These are phyloP conservation scores for Paracentrotus lividus DNA, from an alignment of 53 echinoderm and acorn worm genomes.

Conservation along the genomic window DNA sequence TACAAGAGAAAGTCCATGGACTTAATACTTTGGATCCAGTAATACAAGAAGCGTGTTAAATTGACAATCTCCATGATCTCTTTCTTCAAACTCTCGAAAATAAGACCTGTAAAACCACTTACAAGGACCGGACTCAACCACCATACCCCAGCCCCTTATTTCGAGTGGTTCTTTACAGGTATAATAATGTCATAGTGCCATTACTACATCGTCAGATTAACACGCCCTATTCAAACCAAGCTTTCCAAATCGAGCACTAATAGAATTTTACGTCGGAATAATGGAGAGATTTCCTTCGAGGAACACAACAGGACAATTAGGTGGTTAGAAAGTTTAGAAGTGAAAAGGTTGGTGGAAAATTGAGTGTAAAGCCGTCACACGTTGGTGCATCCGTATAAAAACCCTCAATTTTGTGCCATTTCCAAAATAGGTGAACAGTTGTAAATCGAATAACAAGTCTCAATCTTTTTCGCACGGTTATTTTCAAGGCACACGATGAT, in stretches of 20 bases:
- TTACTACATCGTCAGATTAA: conserved; percentile 17
- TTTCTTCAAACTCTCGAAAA: neutral
- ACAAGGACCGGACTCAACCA: neutral
- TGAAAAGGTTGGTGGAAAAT: conserved; percentile 48
- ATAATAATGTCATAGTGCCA: neutral
- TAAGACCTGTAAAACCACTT: conserved; percentile 18
- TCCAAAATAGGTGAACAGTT: neutral
- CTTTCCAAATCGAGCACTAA: neutral
- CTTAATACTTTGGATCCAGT: too few species aligned
- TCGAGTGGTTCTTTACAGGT: conserved; percentile 42
- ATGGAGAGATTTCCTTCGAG: neutral
- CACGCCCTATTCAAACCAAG: neutral
- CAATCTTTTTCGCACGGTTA: conserved; percentile 23
- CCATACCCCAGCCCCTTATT: neutral
- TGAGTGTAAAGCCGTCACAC: conserved; percentile 30
- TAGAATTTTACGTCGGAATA: neutral
- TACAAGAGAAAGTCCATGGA: too few species aligned
- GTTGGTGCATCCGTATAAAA: neutral
- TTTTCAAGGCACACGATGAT: neutral
- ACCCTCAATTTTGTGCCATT: neutral
- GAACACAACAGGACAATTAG: conserved; percentile 9
- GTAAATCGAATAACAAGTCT: neutral
- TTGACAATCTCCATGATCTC: conserved; percentile 24
- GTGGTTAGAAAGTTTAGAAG: conserved; percentile 23
- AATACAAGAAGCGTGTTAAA: neutral